Evolutionary conservation across 2,113 vertebrate species (phyloP).

Genomic region (Coreoperca whiteheadi): DNA sequence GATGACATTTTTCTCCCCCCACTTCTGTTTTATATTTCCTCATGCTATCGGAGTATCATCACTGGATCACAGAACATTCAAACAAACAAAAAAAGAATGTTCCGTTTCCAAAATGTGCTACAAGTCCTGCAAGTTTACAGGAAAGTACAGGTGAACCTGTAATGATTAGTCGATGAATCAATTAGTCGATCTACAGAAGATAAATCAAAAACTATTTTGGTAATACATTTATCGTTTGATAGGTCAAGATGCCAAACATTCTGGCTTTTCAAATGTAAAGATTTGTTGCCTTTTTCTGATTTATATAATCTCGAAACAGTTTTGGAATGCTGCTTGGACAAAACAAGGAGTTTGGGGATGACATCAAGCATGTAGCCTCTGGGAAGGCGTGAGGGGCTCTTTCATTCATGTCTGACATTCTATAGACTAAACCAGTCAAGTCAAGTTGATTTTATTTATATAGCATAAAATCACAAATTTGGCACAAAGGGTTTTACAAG

Average conservation of each 20-base stretch:
- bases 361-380: background rate
- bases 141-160: background rate
- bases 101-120: background rate
- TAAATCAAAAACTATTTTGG: background rate
- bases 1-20: conserved; percentile 32
- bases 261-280: background rate
- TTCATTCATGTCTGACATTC: background rate
- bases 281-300: background rate
- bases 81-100: fast-evolving
- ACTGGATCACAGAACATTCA: background rate
- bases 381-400: background rate
- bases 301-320: background rate
- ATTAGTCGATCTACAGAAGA: background rate
- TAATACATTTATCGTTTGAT: background rate
- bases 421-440: background rate
- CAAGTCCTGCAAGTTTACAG: background rate
- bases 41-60: background rate
- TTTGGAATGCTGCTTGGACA: background rate
- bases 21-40: conserved; percentile 1
- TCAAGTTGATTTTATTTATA: background rate
- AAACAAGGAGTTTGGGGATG: background rate
- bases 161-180: background rate
- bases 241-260: background rate
- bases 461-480: background rate
- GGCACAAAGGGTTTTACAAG: too few relatives aligned